Base-by-base conservation (phyloP, 2,797 vertebrate species). In the Chrysocyon brachyurus region DNA sequence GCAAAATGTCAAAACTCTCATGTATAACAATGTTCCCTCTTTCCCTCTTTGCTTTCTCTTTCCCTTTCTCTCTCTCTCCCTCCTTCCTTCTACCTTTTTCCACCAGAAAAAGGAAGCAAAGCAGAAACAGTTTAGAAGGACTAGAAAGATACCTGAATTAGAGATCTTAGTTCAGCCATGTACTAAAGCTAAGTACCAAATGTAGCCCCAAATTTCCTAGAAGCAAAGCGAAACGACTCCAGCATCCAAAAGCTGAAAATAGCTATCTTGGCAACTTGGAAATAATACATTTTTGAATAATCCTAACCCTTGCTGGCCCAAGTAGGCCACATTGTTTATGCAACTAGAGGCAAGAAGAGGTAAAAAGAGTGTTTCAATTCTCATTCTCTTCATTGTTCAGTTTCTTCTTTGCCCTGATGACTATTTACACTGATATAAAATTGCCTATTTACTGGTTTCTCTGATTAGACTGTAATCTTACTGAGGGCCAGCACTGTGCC, bases 251-350 rank as follows among this genome's bases (percentile, higher is more conserved):
- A 72, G 10, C 21, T 61, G 46, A 70, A 87, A 85, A 89, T 82
- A 72, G 33, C 31, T 59, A 26, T 92, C 1, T 89, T 72, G 24
- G 73, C 54, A 90, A 86, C 72, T 90, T 86, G 49, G n/a, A 85
- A 92, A 46, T 61, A 68, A 94, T 68, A n/a, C 26, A 75, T 89
- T 92, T 91, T 73, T 87, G 54, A 59, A 57, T 92, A 81, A 72
- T 66, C 14, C 36, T 66, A 72, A 36, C 57, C 63, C 61, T n/a
- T 87, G 52, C 33, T 90, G 73, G 6, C 40, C 54, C 56, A 66
- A 66, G 54, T 31, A 89, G 72, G 70, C 33, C 89, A 49, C 17
- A 36, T 64, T 94, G 46, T 68, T 64, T 54, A 21, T 90, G 26
- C 40, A 63, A 56, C 5, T 59, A 36, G 52, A 75, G 64, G n/a